Conservation (phyloP, 2,888 invertebrate genomes). For the Xestobium rufovillosum region DNA sequence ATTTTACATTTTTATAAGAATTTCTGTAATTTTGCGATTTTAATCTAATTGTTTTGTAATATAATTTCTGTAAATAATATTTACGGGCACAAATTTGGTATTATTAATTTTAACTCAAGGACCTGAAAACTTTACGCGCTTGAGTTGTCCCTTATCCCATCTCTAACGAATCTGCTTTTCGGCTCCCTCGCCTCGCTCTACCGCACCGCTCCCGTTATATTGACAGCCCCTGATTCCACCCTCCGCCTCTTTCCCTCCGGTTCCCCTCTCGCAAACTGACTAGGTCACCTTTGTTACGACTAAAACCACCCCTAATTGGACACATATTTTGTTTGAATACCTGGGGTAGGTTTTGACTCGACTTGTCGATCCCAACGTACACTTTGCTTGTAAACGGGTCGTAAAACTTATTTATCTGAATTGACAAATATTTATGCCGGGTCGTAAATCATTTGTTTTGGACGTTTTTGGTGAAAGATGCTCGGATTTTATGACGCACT, state of each 20-base stretch:
- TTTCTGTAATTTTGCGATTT: no score
- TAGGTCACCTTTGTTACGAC: conserved; percentile 37
- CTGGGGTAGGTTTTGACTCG: conserved; percentile 28
- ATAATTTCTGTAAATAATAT: no score
- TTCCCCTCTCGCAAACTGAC: conserved; percentile 26
- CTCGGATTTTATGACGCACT: no score
- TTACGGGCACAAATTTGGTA: no score
- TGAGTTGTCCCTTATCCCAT: no score
- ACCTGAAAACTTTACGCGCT: no score
- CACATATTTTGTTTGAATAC: conserved; percentile 33
- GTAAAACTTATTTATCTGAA: conserved; percentile 1
- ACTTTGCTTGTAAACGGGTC: conserved; percentile 17
- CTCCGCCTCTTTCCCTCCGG: conserved; percentile 22
- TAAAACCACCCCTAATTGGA: conserved; percentile 39
- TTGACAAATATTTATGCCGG: conserved; percentile 10
- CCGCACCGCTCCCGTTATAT: conserved; percentile 27
- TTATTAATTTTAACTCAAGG: no score
- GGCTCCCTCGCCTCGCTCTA: conserved; percentile 16
- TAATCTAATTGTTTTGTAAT: no score
- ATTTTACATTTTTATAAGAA: no score
- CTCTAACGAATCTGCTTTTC: no score
- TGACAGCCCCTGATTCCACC: conserved; percentile 34
- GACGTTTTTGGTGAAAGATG: not conserved
- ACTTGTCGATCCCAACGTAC: conserved; percentile 25
- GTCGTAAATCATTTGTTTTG: conserved; percentile 9